Percentiles rank a stretch among this genome's conserved stretches.
These are phyloP conservation scores for Ruditapes philippinarum DNA, from an alignment of 1,140 invertebrate species.

Conservation along the genomic window DNA sequence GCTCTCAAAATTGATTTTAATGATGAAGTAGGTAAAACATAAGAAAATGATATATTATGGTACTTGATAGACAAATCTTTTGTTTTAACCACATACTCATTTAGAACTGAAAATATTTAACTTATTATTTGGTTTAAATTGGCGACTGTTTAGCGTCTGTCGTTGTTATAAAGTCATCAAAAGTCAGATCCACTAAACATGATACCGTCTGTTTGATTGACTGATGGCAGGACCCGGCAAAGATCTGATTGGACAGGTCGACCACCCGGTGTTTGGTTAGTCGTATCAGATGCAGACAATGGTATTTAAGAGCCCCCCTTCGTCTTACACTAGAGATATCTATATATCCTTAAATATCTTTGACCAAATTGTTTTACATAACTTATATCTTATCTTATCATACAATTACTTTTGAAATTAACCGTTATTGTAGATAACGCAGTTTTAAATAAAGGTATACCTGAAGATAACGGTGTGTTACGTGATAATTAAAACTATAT, in stretches of 20 bases:
- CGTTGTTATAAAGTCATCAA: background rate
- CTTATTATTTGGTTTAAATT: background rate
- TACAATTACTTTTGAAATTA: background rate
- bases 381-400: background rate
- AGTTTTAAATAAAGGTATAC: too few species aligned
- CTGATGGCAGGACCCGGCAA: background rate
- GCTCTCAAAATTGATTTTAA: too few species aligned
- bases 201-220: constrained; percentile 32
- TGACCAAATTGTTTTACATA: background rate
- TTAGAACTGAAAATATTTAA: too few species aligned
- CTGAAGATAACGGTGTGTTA: too few species aligned
- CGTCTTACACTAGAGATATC: background rate
- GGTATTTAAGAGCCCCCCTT: background rate
- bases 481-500: too few species aligned
- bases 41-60: too few species aligned
- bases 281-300: constrained; percentile 8
- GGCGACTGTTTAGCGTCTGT: background rate
- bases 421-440: too few species aligned
- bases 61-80: too few species aligned
- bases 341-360: background rate
- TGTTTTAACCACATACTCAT: too few species aligned
- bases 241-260: background rate
- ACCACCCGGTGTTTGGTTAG: background rate
- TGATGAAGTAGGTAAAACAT: too few species aligned
- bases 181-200: background rate